phyloP scores from a whole-genome alignment of 1,140 invertebrate species.

The Oryzaephilus surinamensis region DNA sequence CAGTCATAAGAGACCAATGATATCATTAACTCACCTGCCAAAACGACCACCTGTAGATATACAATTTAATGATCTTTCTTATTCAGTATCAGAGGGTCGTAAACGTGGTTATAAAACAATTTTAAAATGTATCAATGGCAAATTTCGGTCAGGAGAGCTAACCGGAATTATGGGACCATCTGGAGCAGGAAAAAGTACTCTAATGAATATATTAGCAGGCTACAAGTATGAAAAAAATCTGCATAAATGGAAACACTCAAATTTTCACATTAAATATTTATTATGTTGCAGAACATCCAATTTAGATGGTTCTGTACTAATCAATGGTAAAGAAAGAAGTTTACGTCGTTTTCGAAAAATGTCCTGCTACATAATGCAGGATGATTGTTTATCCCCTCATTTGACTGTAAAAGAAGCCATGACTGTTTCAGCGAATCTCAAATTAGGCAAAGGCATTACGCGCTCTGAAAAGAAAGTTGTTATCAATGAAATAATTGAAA shows the following conservation, averaged over 20 bases:
- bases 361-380: constrained; percentile 95
- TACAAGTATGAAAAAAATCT: constrained; percentile 86
- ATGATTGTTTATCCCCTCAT: constrained; percentile 81
- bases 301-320: constrained; percentile 62
- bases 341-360: constrained; percentile 79
- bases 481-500: constrained; percentile 72
- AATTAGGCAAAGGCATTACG: constrained; percentile 73
- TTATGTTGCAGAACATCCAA: constrained; percentile 54
- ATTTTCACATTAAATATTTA: background rate
- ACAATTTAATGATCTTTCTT: constrained; percentile 73
- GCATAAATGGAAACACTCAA: background rate
- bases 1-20: constrained; percentile 31
- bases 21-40: constrained; percentile 62
- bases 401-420: constrained; percentile 83
- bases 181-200: constrained; percentile 85
- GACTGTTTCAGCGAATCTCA: constrained; percentile 84
- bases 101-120: constrained; percentile 71
- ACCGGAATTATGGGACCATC: constrained; percentile 92
- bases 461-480: constrained; percentile 64
- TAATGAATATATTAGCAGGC: constrained; percentile 83
- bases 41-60: constrained; percentile 79
- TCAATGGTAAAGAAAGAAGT: constrained; percentile 79
- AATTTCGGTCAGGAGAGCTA: constrained; percentile 64
- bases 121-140: constrained; percentile 74
- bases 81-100: constrained; percentile 73